Evolutionary conservation across 2,113 vertebrate genomes (phyloP), one percentile per base, ranked within the genome.

Genomic region (Marmota flaviventris): DNA sequence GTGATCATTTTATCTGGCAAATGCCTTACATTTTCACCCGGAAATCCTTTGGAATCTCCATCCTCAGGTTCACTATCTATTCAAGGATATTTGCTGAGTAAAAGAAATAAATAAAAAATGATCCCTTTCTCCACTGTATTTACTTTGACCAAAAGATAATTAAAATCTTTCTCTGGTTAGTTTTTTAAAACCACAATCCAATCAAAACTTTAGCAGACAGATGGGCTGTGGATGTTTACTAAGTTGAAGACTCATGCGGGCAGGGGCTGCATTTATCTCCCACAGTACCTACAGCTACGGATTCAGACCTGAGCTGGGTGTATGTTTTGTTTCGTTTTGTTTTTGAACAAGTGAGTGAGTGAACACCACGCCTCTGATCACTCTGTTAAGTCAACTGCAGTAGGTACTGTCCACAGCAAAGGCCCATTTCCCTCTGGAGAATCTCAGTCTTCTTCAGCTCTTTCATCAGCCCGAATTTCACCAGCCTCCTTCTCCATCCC

Each of bases 11-110:
- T 1, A 58, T 42, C 75, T 82, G 16, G 82, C 65, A 85, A 85
- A 45, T 25, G 10, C 22, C 20, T 94, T 78, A 29, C 78, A 32
- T 91, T 53, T 79, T 78, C 27, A 93, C 29, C 63, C 3, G 45
- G 16, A 77, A 67, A 67, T 63, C 10, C 25, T 82, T 84, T 70
- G 32, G 20, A 51, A 90, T 42, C 18, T 89, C 29, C 84, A 63
- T 34, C 27, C 53, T 89, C 25, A 37, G 37, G 5, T 34, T 14
- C 75, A 94, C 24, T 37, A 8, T 70, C n/a, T 87, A 37, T 87
- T 81, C 37, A 61, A 69, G 48, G 87, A 39, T 81, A 76, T 76
- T 95, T 96, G 37, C 25, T 39, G 39, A 96, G 84, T 22, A 56
- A 82, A 85, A 27, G 24, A 69, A 61, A 72, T 65, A 24, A 78